Evolutionary conservation across 1,140 invertebrate species (phyloP).

Genomic region (Plectus sambesii): DNA sequence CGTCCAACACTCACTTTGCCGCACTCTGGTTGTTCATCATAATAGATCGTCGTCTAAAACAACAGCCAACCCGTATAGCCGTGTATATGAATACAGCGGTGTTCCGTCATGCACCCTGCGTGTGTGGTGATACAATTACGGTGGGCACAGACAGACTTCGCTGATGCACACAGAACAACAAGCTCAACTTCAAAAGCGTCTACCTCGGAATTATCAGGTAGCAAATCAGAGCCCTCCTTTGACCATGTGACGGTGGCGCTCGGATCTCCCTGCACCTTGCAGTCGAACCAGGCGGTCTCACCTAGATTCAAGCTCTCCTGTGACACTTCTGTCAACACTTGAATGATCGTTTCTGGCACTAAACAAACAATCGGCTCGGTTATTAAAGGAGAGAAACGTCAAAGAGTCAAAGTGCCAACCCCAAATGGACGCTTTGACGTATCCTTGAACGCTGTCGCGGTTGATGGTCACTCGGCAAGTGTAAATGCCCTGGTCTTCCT

Average conservation of each 20-base stretch:
- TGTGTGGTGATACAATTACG: too few species aligned
- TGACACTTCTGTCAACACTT: slow-evolving; percentile 40
- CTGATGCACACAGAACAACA: too few species aligned
- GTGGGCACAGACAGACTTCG: too few species aligned
- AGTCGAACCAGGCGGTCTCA: slow-evolving; percentile 42
- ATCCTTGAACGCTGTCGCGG: slow-evolving; percentile 38
- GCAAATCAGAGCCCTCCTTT: slow-evolving; percentile 36
- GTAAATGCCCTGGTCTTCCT: slow-evolving; percentile 35
- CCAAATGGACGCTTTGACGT: slow-evolving; percentile 43
- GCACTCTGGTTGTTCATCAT: too few species aligned
- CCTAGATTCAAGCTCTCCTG: slow-evolving; percentile 37
- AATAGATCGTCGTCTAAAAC: too few species aligned
- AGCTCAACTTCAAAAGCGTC: too few species aligned
- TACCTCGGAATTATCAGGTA: slow-evolving; percentile 40
- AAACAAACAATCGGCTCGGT: slow-evolving; percentile 10
- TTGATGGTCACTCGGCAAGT: slow-evolving; percentile 37
- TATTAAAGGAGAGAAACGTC: not conserved
- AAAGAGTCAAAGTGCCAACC: slow-evolving; percentile 17
- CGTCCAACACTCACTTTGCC: too few species aligned
- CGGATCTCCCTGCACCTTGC: slow-evolving; percentile 39
- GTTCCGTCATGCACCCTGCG: too few species aligned
- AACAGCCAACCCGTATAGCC: too few species aligned
- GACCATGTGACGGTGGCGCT: slow-evolving; percentile 34
- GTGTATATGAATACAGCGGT: too few species aligned
- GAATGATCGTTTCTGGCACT: slow-evolving; percentile 45